A percentile compares a stretch with the other conserved stretches of the same genome.
phyloP scores from a whole-genome alignment of 2,888 invertebrate species.

The Proisotoma minuta region DNA sequence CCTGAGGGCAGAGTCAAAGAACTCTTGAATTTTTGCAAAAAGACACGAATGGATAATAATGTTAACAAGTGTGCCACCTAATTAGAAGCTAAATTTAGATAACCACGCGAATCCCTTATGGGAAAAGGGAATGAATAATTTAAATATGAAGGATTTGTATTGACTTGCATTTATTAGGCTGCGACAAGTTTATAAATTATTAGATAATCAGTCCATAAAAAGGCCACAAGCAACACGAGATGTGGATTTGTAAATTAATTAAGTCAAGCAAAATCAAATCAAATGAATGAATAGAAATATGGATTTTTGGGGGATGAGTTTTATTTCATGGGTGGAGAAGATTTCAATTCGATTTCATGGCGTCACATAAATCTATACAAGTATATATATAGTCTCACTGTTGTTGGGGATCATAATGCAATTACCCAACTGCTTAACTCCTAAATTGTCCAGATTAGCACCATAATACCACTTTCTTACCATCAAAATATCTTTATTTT shows the following conservation, averaged over 20 bases:
- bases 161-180: too few species aligned
- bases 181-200: slow-evolving; percentile 1
- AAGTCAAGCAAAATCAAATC: neutral
- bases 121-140: neutral
- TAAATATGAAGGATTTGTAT: too few species aligned
- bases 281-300: neutral
- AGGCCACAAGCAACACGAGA: slow-evolving; percentile 3
- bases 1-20: too few species aligned
- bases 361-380: neutral
- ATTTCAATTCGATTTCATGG: neutral
- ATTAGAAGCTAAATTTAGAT: too few species aligned
- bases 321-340: slow-evolving; percentile 5
- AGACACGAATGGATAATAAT: too few species aligned
- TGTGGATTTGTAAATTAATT: slow-evolving; percentile 6
- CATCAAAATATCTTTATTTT: too few species aligned
- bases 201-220: slow-evolving; percentile 1
- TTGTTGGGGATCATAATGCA: neutral
- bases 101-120: too few species aligned
- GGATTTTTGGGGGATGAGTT: slow-evolving; percentile 1
- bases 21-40: too few species aligned
- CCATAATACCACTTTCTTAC: too few species aligned
- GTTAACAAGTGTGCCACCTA: too few species aligned
- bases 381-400: too few species aligned
- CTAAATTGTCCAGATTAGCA: neutral
- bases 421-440: neutral